Conservation (phyloP, 1,140 invertebrate species). For the Stenopsyche tienmushanensis region DNA sequence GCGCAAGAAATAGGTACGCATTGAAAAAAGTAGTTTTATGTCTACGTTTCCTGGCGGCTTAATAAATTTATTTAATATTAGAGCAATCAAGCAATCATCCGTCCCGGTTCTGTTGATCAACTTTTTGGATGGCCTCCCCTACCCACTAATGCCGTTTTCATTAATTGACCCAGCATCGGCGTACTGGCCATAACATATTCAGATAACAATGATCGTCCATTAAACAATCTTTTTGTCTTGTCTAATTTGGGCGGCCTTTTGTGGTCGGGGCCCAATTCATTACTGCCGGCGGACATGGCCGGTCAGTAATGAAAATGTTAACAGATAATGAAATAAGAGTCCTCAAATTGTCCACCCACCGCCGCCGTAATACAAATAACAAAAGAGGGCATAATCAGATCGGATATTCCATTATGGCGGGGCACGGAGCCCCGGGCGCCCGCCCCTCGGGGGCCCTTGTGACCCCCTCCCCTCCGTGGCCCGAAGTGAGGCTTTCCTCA, state of each 20-base stretch:
- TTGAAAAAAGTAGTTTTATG: no score
- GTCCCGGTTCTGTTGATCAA: no score
- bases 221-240: slow-evolving; percentile 37
- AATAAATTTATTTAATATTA: no score
- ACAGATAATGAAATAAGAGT: slow-evolving; percentile 37
- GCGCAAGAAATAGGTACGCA: no score
- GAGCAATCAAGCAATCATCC: no score
- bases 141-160: no score
- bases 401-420: slow-evolving; percentile 42
- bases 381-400: slow-evolving; percentile 42
- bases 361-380: slow-evolving; percentile 37
- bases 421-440: slow-evolving; percentile 32
- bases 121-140: no score
- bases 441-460: slow-evolving; percentile 14
- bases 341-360: slow-evolving; percentile 28
- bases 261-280: slow-evolving; percentile 34
- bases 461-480: slow-evolving; percentile 21
- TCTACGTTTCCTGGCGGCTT: no score
- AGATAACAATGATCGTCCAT: slow-evolving; percentile 33
- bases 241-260: slow-evolving; percentile 34
- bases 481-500: slow-evolving; percentile 30
- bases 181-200: slow-evolving; percentile 15
- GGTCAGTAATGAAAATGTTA: slow-evolving; percentile 33
- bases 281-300: slow-evolving; percentile 28
- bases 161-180: slow-evolving; percentile 10